These are phyloP conservation scores for Excalfactoria chinensis DNA, from an alignment of 2,113 vertebrate species.

Conservation along the genomic window DNA sequence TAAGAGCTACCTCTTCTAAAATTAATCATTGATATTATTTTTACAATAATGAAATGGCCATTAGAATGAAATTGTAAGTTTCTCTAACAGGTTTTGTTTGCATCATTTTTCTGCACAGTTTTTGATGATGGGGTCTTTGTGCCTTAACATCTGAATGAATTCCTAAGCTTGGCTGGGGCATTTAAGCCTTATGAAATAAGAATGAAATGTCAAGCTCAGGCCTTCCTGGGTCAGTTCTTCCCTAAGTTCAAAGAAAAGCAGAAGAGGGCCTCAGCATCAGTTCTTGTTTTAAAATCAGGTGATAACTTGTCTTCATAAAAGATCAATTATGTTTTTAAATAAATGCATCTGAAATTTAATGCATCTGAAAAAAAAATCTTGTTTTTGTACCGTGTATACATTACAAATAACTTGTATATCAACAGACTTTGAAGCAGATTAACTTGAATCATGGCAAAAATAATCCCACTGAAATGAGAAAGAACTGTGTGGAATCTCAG, in stretches of 20 bases:
- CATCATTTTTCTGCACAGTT: not conserved
- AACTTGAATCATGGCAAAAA: not conserved
- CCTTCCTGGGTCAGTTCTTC: not conserved
- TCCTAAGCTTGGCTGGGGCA: conserved; percentile 5
- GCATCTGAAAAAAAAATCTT: not conserved
- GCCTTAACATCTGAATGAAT: conserved; percentile 11
- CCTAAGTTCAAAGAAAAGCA: not conserved
- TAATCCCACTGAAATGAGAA: not conserved
- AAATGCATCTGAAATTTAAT: not conserved
- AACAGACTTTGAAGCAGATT: not conserved
- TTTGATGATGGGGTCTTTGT: not conserved
- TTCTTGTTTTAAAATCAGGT: not conserved
- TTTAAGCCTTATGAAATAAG: not conserved
- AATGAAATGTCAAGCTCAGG: not conserved
- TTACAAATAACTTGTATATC: not conserved
- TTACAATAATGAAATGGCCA: not conserved
- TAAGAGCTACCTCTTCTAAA: not conserved
- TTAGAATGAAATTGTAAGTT: conserved; percentile 19
- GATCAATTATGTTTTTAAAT: not conserved
- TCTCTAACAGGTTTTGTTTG: not conserved
- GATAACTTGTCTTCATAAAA: not conserved
- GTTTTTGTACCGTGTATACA: not conserved
- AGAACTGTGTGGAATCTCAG: not conserved
- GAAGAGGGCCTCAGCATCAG: not conserved
- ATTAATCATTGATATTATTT: not conserved